A percentile compares a stretch with the other conserved stretches of the same genome.
phyloP scores from a whole-genome alignment of 2,888 invertebrate species.

The Cataglyphis livida region DNA sequence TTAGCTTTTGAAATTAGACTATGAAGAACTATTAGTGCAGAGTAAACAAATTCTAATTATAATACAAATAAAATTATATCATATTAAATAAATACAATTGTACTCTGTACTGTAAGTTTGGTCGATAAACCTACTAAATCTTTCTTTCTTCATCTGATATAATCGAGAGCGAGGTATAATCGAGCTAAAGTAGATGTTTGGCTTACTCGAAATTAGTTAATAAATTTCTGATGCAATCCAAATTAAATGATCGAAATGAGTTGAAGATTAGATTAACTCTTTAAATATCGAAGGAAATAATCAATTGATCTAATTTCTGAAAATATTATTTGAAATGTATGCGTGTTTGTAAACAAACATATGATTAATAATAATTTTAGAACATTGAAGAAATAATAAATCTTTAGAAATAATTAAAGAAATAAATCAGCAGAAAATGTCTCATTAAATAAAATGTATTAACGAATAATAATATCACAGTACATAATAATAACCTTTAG shows the following conservation, averaged over 20 bases:
- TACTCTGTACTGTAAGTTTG: neutral
- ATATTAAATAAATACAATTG: conserved; percentile 10
- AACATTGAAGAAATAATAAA: conserved; percentile 1
- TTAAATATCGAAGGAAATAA: neutral
- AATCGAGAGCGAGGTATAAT: neutral
- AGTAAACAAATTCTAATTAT: neutral
- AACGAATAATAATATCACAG: neutral
- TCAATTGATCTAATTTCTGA: neutral
- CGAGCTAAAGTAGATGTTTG: too few relatives aligned
- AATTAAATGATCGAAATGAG: neutral
- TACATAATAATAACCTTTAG: conserved; percentile 66
- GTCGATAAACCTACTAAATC: conserved; percentile 7
- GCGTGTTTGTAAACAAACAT: neutral
- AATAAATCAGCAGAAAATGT: neutral
- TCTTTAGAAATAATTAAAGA: neutral
- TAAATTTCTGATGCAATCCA: conserved; percentile 17
- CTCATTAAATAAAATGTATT: conserved; percentile 8
- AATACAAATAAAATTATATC: conserved; percentile 2
- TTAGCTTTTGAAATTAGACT: conserved; percentile 13
- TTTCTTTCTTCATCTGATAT: neutral
- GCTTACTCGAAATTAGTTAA: conserved; percentile 9
- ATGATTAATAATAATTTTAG: neutral
- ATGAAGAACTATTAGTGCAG: neutral
- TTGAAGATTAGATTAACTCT: conserved; percentile 19
- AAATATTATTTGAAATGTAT: neutral